Base-by-base conservation (phyloP, 2,888 invertebrate species). In the Chloromyia formosa region DNA sequence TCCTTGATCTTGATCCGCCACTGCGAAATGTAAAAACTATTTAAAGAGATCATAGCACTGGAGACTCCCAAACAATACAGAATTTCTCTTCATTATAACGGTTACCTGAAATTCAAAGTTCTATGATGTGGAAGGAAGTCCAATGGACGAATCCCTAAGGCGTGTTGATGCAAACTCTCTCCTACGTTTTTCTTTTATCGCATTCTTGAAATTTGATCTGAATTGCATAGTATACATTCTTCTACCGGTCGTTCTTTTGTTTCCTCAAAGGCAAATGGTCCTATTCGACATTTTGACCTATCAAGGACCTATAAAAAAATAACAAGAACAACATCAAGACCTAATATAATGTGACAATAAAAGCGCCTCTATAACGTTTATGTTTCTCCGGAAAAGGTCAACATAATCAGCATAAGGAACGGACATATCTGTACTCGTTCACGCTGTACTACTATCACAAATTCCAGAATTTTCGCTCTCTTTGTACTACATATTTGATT, bases 311-410 rank as follows among this genome's bases (percentile, higher is more conserved):
- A 35, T 35, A 35, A 69, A 49, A 68, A 53, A 53, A 54, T 53
- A 53, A 69, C 54, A 69, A 69, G 54, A 53, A 23, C 14, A 49
- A 35, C 27, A 35, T 35, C 49, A 49, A n/a, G 16, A 49, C 49
- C 45, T 14, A 54, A 53, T 12, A 54, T 54, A 69, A 69, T 69
- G 53, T 18, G 68, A 53, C 27, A 14, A 18, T 69, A 53, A 69
- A 27, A 16, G 27, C 68, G 10, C 23, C 7, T 35, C 27, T 7
- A 35, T 35, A 35, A 35, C 27, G 27, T 35, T 35, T 35, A 35
- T 35, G 7, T 7, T n/a, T 53, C 22, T 7, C 14, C 45, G 27
- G 27, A 23, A 69, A 69, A 53, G 68, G 68, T 53, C 68, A 53
- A 53, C 53, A 54, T 54, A 69, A 35, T 35, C 68, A 27, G 16